Evolutionary conservation across 2,888 invertebrate genomes (phyloP), one percentile per base, ranked within the genome.

Genomic region (Cenopis cana): DNA sequence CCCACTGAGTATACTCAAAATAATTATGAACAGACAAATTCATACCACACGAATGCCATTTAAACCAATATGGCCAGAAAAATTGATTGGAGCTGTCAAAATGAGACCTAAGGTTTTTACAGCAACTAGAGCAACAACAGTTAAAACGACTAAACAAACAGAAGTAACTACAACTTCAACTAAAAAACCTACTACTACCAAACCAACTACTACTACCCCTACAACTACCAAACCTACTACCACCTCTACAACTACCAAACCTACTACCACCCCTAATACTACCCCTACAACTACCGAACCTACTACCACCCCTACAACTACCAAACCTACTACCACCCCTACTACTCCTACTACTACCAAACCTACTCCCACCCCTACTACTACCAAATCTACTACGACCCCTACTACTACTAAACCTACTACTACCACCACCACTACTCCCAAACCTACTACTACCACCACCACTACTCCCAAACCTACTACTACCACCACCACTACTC

Each of bases 1-100:
- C 1, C 88, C 88, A 1, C 41, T 78, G 1, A 87, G 85, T 61
- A 75, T 88, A 3, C 69, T 87, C 0, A 87, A 85, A 77, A 74
- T 77, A 0, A 71, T n/a, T n/a, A n/a, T n/a, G n/a, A n/a, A n/a
- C n/a, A n/a, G n/a, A n/a, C n/a, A n/a, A n/a, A n/a, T n/a, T n/a
- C n/a, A n/a, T n/a, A n/a, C n/a, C n/a, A n/a, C 8, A 68, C 64
- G 14, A 57, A 60, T 20, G n/a, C 62, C 71, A 52, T 52, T n/a
- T 68, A 68, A 11, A 17, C 36, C n/a, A 49, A 14, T 12, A 55
- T 60, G 29, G 11, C n/a, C 5, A 4, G 29, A 29, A 29, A 5
- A 4, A 41, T 14, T 14, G 14, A 0, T 12, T 14, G 41, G 41
- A 41, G 14, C 41, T 6, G 14, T 14, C 41, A 14, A 41, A 41